Evolutionary conservation across 1,140 invertebrate genomes (phyloP), one percentile per base, ranked within the genome.

Genomic region (Aphaenogaster ashmeadi): DNA sequence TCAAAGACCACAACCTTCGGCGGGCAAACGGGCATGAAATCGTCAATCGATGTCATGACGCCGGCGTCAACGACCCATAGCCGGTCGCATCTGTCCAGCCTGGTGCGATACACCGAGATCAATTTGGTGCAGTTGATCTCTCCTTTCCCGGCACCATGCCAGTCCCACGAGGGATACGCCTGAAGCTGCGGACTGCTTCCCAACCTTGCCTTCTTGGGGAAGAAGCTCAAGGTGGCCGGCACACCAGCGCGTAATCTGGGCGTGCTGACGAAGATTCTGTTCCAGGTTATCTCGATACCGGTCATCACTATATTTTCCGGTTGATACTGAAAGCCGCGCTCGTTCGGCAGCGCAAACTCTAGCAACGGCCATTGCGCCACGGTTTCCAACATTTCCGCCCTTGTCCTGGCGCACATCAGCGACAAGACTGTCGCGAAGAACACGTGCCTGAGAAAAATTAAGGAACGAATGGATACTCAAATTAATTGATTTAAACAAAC

Each of bases 1-100:
- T 98, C 98, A 85, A 98, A 98, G 18, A 98, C 96, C 18, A 98
- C 95, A 33, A 98, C 96, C 95, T 98, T 98, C 0, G 98, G 98
- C 0, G 97, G 97, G 92, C 98, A 98, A 18, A 97, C 96, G 7
- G 97, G 95, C 18, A 96, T 96, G 94, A 97, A 98, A 90, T 98
- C 97, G 78, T 98, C 97, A 18, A 98, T 93, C 0, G 97, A 98
- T 11, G 97, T 97, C 77, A 97, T 96, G 0, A 98, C 96, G 0
- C 98, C 98, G 27, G 97, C 96, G 93, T 97, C 97, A 21, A 98
- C 91, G 1, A 97, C 96, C 98, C 98, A 98, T 2, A 98, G 93
- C 38, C 98, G 95, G 92, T 98, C 97, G 93, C 98, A 98, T 7
- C 96, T 96, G 91, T 98, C 98, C 3, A 97, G 93, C 4, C 97